These are phyloP conservation scores for Littorina saxatilis DNA, from an alignment of 1,140 invertebrate species.

Conservation along the genomic window DNA sequence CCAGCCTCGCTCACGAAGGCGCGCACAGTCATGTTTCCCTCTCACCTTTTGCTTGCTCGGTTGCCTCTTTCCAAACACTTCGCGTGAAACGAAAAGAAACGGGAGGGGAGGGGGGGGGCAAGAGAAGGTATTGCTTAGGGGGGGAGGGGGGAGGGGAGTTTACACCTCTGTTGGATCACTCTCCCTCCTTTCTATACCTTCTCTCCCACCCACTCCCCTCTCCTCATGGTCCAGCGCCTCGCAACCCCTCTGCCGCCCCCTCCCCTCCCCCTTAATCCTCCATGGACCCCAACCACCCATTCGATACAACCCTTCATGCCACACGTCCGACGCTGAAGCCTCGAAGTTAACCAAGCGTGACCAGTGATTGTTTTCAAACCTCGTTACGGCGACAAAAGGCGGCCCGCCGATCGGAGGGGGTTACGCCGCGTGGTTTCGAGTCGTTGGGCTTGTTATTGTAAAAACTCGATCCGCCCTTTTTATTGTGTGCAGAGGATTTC, in stretches of 20 bases:
- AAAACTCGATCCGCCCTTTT: too few species aligned
- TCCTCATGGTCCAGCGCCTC: neutral
- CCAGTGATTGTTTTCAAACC: conserved; percentile 25
- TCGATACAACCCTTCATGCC: too few species aligned
- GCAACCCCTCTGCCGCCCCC: neutral
- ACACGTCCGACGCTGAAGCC: too few species aligned
- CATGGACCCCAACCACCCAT: neutral
- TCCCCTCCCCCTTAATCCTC: neutral
- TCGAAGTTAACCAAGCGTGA: neutral
- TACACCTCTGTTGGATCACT: neutral
- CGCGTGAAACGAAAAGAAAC: neutral
- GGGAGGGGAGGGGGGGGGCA: too few species aligned
- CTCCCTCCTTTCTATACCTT: neutral
- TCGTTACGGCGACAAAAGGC: neutral
- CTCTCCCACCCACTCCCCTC: neutral
- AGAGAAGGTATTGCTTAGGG: too few species aligned
- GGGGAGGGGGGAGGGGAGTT: too few species aligned
- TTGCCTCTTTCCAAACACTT: neutral
- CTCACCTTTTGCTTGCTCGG: neutral
- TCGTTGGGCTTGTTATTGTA: conserved; percentile 1
- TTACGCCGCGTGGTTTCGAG: neutral
- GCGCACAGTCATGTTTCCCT: too few species aligned
- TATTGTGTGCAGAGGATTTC: too few species aligned
- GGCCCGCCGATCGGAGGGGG: neutral
- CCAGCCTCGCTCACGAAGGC: too few species aligned